Evolutionary conservation across 2,888 invertebrate genomes (phyloP).

Genomic region (Drosophila mimica): DNA sequence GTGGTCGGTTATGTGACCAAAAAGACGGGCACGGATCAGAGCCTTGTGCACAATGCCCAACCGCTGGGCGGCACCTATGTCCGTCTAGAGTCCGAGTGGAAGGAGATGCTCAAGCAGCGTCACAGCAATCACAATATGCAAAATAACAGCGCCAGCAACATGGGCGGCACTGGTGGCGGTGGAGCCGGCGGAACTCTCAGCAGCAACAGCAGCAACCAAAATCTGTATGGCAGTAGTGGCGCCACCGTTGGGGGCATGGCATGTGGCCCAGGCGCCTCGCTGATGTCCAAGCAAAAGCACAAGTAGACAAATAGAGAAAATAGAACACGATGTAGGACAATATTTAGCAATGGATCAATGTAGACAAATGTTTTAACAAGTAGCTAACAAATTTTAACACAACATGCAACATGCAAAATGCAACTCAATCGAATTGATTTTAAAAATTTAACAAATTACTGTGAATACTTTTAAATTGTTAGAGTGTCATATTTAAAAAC

Average conservation of each 20-base stretch:
- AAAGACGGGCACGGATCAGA: slow-evolving; percentile 82
- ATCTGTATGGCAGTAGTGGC: slow-evolving; percentile 22
- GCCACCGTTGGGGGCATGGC: slow-evolving; percentile 31
- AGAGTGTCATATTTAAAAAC: neutral
- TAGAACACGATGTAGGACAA: slow-evolving; percentile 31
- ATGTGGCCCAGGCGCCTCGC: slow-evolving; percentile 21
- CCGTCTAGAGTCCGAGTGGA: slow-evolving; percentile 91
- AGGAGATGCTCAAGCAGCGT: slow-evolving; percentile 86
- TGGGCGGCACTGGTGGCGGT: slow-evolving; percentile 2
- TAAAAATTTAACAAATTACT: neutral
- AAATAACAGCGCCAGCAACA: slow-evolving; percentile 13
- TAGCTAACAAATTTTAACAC: slow-evolving; percentile 14
- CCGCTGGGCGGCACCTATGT: slow-evolving; percentile 90
- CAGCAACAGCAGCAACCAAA: slow-evolving; percentile 36
- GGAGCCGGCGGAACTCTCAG: slow-evolving; percentile 2
- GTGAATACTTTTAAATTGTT: neutral
- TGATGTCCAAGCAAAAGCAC: slow-evolving; percentile 69
- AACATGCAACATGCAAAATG: neutral
- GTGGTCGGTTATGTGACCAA: slow-evolving; percentile 83
- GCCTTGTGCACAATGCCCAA: slow-evolving; percentile 61
- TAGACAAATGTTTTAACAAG: slow-evolving; percentile 42
- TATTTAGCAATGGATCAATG: slow-evolving; percentile 21
- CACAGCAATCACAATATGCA: slow-evolving; percentile 63
- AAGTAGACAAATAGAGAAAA: slow-evolving; percentile 49
- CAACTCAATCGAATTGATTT: slow-evolving; percentile 6